A percentile compares a stretch with the other conserved stretches of the same genome.
These are phyloP conservation scores for Lasiurus borealis DNA, from an alignment of 2,113 vertebrate genomes.

Conservation along the genomic window DNA sequence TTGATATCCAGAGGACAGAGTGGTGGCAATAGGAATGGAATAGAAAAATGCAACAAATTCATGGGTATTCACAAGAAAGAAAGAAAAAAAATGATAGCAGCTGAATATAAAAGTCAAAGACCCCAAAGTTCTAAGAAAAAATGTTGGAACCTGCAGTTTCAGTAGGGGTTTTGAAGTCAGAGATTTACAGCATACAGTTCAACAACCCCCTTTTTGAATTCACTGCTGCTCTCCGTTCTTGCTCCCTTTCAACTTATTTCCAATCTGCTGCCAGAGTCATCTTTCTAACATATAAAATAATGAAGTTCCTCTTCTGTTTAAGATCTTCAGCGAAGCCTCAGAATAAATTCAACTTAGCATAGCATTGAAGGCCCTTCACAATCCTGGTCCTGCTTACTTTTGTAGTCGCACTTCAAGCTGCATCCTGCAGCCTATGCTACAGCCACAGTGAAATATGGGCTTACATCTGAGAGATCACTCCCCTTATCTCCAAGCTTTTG, in stretches of 20 bases:
- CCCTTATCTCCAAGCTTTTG: background rate
- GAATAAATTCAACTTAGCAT: background rate
- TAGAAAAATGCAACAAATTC: background rate
- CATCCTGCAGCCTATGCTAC: background rate
- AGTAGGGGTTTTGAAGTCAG: background rate
- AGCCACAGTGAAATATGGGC: background rate
- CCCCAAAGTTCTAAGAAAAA: background rate
- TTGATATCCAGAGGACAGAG: background rate
- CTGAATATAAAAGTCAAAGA: background rate
- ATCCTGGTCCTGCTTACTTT: background rate
- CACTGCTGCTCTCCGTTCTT: background rate
- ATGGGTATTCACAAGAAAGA: background rate
- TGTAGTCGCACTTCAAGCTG: background rate
- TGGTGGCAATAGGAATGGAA: background rate
- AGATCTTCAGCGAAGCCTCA: background rate
- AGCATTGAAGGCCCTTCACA: background rate
- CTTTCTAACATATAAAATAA: background rate
- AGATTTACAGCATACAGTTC: background rate
- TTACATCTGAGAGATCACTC: background rate
- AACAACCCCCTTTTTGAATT: background rate
- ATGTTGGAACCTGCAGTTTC: background rate
- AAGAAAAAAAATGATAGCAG: background rate
- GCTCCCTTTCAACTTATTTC: background rate
- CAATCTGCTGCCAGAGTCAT: background rate
- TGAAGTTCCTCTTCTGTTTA: background rate